Base-by-base conservation (phyloP, 2,888 invertebrate genomes). In the Malthinus flaveolus region DNA sequence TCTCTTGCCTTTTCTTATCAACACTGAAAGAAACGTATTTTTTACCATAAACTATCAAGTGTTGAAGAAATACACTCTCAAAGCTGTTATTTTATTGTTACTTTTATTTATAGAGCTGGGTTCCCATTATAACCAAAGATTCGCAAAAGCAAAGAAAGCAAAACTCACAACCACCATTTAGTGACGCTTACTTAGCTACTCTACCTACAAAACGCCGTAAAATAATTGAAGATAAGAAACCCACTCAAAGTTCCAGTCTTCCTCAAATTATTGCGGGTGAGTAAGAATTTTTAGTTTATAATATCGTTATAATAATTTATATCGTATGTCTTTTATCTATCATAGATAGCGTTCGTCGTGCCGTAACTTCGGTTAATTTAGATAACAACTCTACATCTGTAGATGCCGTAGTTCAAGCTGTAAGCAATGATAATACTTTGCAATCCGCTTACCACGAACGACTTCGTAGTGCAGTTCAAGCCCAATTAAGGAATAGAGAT, bases 201-300 rank as follows among this genome's bases (percentile, higher is more conserved):
- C 90, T 96, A 88, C 93, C 97, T 9, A 87, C 90, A 36, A 93
- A 95, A 77, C 85, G 95, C 59, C 88, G 95, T 63, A 91, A 93
- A 76, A 83, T 94, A 63, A 82, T 89, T 9, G 71, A 74, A 35
- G 73, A 66, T 61, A 62, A 72, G 3, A 79, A 79, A 69, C 77
- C 78, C 68, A 76, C 78, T 9, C 77, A 77, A 63, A 78, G 77
- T 49, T 15, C 13, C 8, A 76, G 74, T 66, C 70, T 79, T 64
- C 73, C 78, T 39, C 78, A 79, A 66, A 77, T 78, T 5, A 78
- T 79, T 47, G 65, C 77, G 68, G 78, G 78, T 78, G 67, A 63
- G 57, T 11, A 31, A 9, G 1, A 34, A 32, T 13, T 34, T 47
- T 32, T 35, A 12, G 9, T 15, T 34, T 75, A 23, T 59, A 71